Conservation (phyloP, 35 echinoderm and acorn worm species). For the Hemicentrotus pulcherrimus region DNA sequence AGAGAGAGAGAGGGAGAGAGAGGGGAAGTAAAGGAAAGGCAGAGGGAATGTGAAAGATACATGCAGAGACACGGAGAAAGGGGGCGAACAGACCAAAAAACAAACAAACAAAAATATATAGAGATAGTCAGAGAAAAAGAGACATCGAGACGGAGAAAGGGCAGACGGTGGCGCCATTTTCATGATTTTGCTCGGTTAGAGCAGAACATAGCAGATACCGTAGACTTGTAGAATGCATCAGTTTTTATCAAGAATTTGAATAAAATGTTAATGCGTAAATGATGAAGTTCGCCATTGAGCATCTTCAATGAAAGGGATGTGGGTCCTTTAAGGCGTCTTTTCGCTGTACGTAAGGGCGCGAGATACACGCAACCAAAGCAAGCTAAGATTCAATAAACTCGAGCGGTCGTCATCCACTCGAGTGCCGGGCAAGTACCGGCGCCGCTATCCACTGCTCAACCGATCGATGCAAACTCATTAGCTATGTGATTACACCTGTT, state of each 20-base stretch:
- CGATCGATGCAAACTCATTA: constrained; percentile 46
- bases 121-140: background rate
- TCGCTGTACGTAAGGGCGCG: background rate
- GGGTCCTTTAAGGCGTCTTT: background rate
- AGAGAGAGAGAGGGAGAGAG: background rate
- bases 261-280: too few species aligned
- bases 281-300: too few species aligned
- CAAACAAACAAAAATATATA: too few species aligned
- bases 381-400: constrained; percentile 34
- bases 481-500: constrained; percentile 30
- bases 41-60: background rate
- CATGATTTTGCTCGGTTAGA: too few species aligned
- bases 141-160: background rate
- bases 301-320: background rate
- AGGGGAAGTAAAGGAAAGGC: background rate
- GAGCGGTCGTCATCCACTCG: background rate
- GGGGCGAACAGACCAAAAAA: too few species aligned
- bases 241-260: too few species aligned
- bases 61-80: background rate
- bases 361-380: constrained; percentile 1
- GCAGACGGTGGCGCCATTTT: too few species aligned
- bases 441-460: background rate
- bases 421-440: constrained; percentile 7
- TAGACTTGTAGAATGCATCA: too few species aligned
- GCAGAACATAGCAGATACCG: too few species aligned